Conservation (phyloP, 2,888 invertebrate genomes). For the Odontocerum albicorne region DNA sequence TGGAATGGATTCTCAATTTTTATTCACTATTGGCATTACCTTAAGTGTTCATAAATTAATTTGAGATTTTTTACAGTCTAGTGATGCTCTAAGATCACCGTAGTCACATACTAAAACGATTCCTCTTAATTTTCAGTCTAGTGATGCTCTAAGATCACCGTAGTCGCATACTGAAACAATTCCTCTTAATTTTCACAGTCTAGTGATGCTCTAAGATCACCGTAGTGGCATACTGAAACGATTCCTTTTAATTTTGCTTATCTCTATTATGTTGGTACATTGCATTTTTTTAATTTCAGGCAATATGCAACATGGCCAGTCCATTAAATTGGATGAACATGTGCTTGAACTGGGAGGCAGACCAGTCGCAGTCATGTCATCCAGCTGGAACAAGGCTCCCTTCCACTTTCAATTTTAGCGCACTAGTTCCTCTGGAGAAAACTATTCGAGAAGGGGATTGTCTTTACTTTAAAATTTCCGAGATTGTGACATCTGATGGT, state of each 20-base stretch:
- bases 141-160: no score
- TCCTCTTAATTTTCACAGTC: no score
- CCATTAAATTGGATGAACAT: conserved; percentile 52
- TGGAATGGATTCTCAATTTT: no score
- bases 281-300: conserved; percentile 42
- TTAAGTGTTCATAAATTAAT: no score
- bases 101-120: no score
- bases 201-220: no score
- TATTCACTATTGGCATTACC: no score
- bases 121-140: no score
- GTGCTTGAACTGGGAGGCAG: conserved; percentile 52
- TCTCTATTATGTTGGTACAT: not conserved
- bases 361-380: conserved; percentile 45
- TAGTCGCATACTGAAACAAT: no score
- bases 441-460: conserved; percentile 44
- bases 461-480: conserved; percentile 46
- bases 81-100: no score
- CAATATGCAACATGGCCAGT: conserved; percentile 43
- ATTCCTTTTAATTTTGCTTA: conserved; percentile 4
- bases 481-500: conserved; percentile 49
- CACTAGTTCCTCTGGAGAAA: conserved; percentile 42
- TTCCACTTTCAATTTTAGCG: conserved; percentile 46
- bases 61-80: no score
- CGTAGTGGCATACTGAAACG: no score
- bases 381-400: conserved; percentile 45